Conservation (phyloP, 2,113 vertebrate genomes). For the Cinclus mexicanus region DNA sequence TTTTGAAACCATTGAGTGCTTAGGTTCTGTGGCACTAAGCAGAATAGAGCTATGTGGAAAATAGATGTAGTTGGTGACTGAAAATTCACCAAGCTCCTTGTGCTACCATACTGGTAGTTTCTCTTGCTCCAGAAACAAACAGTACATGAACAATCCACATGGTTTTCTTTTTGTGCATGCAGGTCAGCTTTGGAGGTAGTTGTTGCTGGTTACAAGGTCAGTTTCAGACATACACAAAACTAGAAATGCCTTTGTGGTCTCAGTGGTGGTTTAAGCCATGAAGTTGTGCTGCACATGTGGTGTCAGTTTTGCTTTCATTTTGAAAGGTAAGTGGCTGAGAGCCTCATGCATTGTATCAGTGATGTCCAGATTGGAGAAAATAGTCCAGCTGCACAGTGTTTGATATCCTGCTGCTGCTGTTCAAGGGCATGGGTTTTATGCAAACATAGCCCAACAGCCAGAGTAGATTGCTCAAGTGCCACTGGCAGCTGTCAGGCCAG, state of each 20-base stretch:
- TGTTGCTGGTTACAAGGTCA: background rate
- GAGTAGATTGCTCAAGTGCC: background rate
- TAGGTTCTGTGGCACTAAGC: background rate
- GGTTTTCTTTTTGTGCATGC: background rate
- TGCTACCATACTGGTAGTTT: background rate
- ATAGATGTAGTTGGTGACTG: background rate
- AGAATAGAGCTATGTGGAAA: background rate
- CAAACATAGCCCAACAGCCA: accelerated
- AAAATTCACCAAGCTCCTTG: background rate
- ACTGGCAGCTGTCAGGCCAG: background rate
- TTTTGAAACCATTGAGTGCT: background rate
- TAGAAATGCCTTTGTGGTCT: background rate
- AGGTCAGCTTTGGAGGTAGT: background rate
- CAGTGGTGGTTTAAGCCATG: background rate
- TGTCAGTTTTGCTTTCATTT: background rate
- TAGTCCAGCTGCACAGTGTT: accelerated
- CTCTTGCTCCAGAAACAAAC: background rate
- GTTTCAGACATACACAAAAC: background rate
- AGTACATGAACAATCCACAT: background rate
- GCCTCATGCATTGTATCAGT: accelerated
- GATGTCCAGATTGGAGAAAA: background rate
- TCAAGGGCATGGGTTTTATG: background rate
- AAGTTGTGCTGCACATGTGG: background rate
- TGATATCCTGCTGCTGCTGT: background rate
- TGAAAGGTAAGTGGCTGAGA: background rate